Conservation (phyloP, 2,797 vertebrate genomes). For the Aplochiton taeniatus region DNA sequence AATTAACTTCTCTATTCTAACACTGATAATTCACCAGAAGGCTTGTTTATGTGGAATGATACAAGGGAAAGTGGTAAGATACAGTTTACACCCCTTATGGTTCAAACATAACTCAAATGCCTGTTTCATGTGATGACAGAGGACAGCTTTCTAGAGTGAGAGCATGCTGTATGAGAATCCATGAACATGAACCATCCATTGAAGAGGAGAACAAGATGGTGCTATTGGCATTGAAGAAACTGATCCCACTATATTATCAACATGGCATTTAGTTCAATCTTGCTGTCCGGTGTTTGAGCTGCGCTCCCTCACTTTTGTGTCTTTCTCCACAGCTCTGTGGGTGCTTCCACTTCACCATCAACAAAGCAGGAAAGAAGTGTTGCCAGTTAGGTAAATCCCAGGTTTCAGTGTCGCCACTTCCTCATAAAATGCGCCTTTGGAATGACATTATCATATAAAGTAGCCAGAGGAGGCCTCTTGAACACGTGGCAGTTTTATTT, state of each 20-base stretch:
- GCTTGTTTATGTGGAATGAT: not conserved
- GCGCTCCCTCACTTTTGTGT: not conserved
- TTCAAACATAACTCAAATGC: too few relatives aligned
- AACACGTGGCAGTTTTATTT: conserved; percentile 18
- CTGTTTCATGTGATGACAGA: not conserved
- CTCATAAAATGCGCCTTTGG: conserved; percentile 14
- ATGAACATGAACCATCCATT: conserved; percentile 1
- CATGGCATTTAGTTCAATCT: conserved; percentile 3
- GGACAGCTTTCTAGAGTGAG: not conserved
- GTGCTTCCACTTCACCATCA: conserved; percentile 15
- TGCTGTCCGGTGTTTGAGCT: conserved; percentile 1
- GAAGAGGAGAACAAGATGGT: not conserved
- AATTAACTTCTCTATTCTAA: conserved; percentile 33
- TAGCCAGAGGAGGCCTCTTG: conserved; percentile 15
- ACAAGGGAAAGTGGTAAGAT: conserved; percentile 12
- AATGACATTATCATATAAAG: conserved; percentile 19
- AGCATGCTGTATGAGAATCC: not conserved
- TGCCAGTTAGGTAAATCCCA: conserved; percentile 20
- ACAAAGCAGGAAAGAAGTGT: conserved; percentile 2
- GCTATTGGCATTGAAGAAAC: conserved; percentile 10
- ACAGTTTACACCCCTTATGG: too few relatives aligned
- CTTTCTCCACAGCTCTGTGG: conserved; percentile 19
- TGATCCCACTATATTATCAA: conserved; percentile 1
- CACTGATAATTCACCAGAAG: not conserved
- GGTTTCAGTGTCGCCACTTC: conserved; percentile 23